Evolutionary conservation across 2,797 vertebrate genomes (phyloP).

Genomic region (Oreortyx pictus): DNA sequence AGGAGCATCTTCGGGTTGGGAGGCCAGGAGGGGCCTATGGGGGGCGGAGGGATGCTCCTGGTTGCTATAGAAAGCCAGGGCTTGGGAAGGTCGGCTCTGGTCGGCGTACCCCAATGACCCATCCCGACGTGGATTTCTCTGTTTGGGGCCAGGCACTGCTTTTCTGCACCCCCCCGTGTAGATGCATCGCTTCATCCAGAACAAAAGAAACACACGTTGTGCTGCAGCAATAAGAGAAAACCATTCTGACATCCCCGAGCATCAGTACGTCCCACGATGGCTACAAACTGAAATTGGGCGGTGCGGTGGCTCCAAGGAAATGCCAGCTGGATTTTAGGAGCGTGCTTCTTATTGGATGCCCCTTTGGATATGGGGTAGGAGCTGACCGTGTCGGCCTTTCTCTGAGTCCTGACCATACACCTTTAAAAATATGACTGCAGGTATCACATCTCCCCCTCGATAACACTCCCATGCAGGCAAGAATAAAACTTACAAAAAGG

Average conservation of each 20-base stretch:
- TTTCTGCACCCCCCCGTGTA: not conserved
- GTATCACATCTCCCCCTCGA: conserved; percentile 28
- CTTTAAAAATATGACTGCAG: conserved; percentile 57
- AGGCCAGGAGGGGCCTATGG: not conserved
- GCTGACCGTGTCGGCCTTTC: not conserved
- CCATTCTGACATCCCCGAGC: not conserved
- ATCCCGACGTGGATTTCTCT: not conserved
- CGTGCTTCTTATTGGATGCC: not conserved
- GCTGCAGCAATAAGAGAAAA: not conserved
- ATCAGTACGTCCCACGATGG: rapidly evolving
- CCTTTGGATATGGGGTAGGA: too few species aligned
- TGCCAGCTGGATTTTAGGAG: not conserved
- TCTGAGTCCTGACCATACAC: not conserved
- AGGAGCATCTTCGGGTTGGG: not conserved
- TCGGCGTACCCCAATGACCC: not conserved
- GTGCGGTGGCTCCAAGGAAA: not conserved
- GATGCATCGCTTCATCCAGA: not conserved
- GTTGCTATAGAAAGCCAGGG: conserved; percentile 49
- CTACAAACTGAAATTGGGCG: not conserved
- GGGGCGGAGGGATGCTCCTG: conserved; percentile 27
- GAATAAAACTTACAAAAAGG: conserved; percentile 70
- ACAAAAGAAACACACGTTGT: not conserved
- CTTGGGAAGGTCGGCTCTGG: not conserved
- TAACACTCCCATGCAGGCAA: conserved; percentile 56
- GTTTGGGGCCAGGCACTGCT: rapidly evolving